Percentiles rank a stretch among this genome's conserved stretches.
phyloP scores from a whole-genome alignment of 2,113 vertebrate genomes.

The Tichodroma muraria region DNA sequence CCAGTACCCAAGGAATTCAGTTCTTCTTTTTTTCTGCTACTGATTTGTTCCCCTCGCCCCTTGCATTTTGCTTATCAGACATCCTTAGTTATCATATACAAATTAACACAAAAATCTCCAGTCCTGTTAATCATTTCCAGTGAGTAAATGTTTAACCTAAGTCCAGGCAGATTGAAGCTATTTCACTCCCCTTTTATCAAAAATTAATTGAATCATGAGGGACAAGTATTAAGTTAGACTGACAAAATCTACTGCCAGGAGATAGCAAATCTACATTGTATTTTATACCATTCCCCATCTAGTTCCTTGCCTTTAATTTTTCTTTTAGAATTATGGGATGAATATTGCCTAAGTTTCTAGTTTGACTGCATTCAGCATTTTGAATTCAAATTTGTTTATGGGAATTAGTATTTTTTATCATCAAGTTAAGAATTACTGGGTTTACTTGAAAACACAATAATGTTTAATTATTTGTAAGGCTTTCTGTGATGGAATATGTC shows the following conservation, averaged over 20 bases:
- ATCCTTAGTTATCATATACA: background rate
- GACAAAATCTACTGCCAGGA: background rate
- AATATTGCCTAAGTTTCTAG: background rate
- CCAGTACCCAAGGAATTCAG: background rate
- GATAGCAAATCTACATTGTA: background rate
- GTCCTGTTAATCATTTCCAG: background rate
- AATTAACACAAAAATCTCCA: background rate
- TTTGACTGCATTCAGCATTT: background rate
- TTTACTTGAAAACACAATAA: background rate
- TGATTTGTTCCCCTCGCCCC: background rate
- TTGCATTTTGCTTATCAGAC: background rate
- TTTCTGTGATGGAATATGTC: background rate
- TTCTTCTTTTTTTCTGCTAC: background rate
- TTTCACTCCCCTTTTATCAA: background rate
- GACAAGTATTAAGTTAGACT: background rate
- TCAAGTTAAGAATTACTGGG: background rate
- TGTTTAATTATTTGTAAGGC: background rate
- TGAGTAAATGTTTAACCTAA: background rate
- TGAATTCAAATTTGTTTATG: background rate
- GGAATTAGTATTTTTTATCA: background rate
- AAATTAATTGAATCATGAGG: background rate
- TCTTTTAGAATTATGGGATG: background rate
- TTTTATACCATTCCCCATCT: background rate
- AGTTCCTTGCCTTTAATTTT: background rate
- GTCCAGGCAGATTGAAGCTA: background rate